A percentile compares a stretch with the other conserved stretches of the same genome.
Evolutionary conservation across 2,797 vertebrate genomes (phyloP).

Genomic region (Oreonectes daqikongensis): DNA sequence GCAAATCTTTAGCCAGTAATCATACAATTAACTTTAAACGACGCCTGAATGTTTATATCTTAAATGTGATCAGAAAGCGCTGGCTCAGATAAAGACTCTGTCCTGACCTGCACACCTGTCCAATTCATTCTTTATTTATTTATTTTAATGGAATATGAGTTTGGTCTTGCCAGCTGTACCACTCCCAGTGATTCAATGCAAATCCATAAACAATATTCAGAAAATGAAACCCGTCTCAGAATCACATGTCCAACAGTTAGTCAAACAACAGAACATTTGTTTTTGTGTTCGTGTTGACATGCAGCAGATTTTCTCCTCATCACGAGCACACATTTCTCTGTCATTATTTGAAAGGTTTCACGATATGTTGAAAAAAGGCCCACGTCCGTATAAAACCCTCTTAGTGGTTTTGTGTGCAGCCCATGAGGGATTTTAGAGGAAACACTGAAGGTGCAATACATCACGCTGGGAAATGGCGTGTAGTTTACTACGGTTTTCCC

Average conservation of each 20-base stretch:
- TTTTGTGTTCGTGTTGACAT: not conserved
- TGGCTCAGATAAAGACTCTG: not conserved
- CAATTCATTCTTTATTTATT: not conserved
- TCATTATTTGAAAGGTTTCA: not conserved
- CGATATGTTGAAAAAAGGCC: not conserved
- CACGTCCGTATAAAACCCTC: slow-evolving; percentile 1
- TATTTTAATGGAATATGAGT: not conserved
- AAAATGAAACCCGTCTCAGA: not conserved
- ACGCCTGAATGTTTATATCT: not conserved
- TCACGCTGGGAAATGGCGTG: slow-evolving; percentile 53
- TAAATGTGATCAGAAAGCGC: not conserved
- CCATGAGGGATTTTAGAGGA: slow-evolving; percentile 7
- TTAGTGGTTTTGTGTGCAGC: slow-evolving; percentile 18
- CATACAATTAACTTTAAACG: not conserved
- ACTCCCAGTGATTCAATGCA: not conserved
- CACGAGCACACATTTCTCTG: not conserved
- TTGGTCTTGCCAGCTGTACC: slow-evolving; percentile 3
- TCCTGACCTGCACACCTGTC: not conserved
- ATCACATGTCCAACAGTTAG: not conserved
- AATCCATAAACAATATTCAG: slow-evolving; percentile 31
- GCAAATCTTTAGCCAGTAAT: slow-evolving; percentile 13
- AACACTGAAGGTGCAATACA: slow-evolving; percentile 39
- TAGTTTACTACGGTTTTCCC: slow-evolving; percentile 49
- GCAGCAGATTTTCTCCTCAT: not conserved
- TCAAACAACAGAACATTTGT: not conserved